phyloP scores from a whole-genome alignment of 53 echinoderm and acorn worm genomes.

The Antedon mediterranea region DNA sequence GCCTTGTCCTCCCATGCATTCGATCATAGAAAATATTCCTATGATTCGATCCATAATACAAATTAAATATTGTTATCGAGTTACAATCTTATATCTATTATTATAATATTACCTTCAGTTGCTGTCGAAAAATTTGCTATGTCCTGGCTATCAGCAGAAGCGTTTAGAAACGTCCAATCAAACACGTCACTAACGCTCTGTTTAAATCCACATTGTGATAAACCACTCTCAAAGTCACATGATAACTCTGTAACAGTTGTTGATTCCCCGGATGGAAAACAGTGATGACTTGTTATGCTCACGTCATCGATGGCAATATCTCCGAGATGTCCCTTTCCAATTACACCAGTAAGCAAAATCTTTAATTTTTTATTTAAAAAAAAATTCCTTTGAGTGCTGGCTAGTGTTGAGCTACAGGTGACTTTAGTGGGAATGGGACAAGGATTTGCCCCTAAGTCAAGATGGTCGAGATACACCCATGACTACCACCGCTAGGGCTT shows the following conservation, averaged over 20 bases:
- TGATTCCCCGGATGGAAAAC: not conserved
- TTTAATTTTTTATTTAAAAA: not conserved
- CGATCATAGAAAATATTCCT: no score
- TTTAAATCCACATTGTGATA: not conserved
- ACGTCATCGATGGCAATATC: not conserved
- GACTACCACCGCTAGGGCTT: no score
- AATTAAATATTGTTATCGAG: no score
- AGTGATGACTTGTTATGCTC: not conserved
- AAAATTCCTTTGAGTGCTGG: no score
- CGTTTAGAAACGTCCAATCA: not conserved
- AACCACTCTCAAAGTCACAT: not conserved
- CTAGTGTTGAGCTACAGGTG: no score
- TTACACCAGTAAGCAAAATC: not conserved
- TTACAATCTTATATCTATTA: no score
- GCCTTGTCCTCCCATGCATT: no score
- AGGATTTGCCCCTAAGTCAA: no score
- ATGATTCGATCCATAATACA: no score
- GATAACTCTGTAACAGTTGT: not conserved
- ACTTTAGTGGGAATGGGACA: no score
- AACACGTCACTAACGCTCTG: not conserved
- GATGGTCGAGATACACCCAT: no score
- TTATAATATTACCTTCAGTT: not conserved
- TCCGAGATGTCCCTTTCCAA: not conserved
- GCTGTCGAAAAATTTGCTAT: not conserved
- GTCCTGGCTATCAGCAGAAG: not conserved